Evolutionary conservation across 2,888 invertebrate species (phyloP), one percentile per base, ranked within the genome.

Genomic region (Charanyca ferruginea): DNA sequence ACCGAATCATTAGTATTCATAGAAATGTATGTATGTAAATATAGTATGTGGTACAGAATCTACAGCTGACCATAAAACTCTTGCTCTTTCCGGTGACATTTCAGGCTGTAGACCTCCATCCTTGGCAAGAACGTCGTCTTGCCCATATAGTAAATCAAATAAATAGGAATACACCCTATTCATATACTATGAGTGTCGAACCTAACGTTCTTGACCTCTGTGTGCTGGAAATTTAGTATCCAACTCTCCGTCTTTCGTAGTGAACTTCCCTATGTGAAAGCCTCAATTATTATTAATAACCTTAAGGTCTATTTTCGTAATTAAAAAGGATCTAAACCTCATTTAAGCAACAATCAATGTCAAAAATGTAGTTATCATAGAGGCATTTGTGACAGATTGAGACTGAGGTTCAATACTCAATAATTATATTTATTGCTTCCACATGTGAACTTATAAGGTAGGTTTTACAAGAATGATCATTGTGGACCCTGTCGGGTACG

Each of bases 61-160:
- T 16, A 28, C 6, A 20, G 22, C 22, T 22, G 35, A 35, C 28
- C 9, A 73, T 65, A 32, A 45, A 73, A 28, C 28, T 73, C 67
- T 73, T 73, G 22, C 49, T 38, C 49, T 51, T 51, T 73, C 67
- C 66, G 49, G 66, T 38, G 18, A 44, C 49, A 64, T 73, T 28
- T 64, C 35, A 64, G 35, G n/a, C 5, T 49, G 64, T n/a, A 4
- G 23, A 41, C 6, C n/a, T 9, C 6, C 11, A 25, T 65, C 8
- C 4, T 35, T 64, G 18, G 16, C 25, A 38, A 73, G 35, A 22
- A 4, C 42, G 6, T 42, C 6, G 22, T 23, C 62, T 49, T 38
- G 25, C 13, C 4, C 18, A n/a, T 9, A 2, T 18, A 20, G 6
- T 35, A 6, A 25, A 64, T 8, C 23, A 25, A 54, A 25, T 13